phyloP scores from a whole-genome alignment of 2,797 vertebrate species.

The Diplodus puntazzo region DNA sequence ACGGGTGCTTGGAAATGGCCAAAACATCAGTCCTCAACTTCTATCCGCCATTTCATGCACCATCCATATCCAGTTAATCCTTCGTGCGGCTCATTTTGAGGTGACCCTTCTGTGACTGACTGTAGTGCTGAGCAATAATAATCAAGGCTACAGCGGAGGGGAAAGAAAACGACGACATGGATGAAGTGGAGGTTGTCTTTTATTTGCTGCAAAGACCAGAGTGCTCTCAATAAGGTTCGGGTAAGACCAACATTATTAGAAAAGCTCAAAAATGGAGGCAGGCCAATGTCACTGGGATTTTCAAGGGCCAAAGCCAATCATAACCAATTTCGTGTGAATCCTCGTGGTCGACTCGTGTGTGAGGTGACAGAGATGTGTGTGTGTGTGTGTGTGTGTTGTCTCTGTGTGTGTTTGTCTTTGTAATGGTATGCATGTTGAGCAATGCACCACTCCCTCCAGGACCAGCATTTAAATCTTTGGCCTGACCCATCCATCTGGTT shows the following conservation, averaged over 20 bases:
- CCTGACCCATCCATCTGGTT: slow-evolving; percentile 49
- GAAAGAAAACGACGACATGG: slow-evolving; percentile 64
- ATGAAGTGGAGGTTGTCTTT: slow-evolving; percentile 70
- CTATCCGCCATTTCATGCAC: slow-evolving; percentile 30
- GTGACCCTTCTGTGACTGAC: slow-evolving; percentile 66
- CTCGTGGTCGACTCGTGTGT: not conserved
- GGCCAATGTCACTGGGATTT: slow-evolving; percentile 74
- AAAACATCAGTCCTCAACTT: slow-evolving; percentile 21
- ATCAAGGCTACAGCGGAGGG: slow-evolving; percentile 60
- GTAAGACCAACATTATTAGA: slow-evolving; percentile 83
- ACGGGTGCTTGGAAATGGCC: slow-evolving; percentile 1
- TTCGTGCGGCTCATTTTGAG: slow-evolving; percentile 54
- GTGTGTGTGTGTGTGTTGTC: slow-evolving; percentile 12
- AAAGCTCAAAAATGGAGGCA: slow-evolving; percentile 71
- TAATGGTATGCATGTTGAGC: slow-evolving; percentile 37
- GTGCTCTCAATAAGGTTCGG: slow-evolving; percentile 78
- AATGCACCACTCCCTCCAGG: slow-evolving; percentile 24
- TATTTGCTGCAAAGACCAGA: slow-evolving; percentile 77
- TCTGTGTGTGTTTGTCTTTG: slow-evolving; percentile 21
- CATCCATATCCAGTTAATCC: slow-evolving; percentile 59
- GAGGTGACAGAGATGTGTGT: slow-evolving; percentile 10
- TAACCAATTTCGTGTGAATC: slow-evolving; percentile 61
- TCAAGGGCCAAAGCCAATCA: slow-evolving; percentile 77
- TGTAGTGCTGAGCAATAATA: slow-evolving; percentile 66
- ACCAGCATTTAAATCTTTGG: slow-evolving; percentile 53